Conservation (phyloP, 1,140 invertebrate species). For the Cardiocondyla obscurior region DNA sequence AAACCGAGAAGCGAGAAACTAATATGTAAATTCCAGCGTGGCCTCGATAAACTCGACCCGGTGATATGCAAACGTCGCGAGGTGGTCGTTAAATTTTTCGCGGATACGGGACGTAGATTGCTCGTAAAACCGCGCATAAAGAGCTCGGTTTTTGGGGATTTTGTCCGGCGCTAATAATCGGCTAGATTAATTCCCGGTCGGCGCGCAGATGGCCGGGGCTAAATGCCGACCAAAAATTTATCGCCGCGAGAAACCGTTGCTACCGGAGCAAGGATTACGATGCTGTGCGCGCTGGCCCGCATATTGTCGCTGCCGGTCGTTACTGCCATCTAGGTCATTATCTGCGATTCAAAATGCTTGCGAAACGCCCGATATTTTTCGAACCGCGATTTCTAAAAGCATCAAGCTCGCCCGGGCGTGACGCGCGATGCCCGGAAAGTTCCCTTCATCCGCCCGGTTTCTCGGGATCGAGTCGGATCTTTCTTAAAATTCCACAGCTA, state of each 20-base stretch:
- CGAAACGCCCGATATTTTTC: too few species aligned
- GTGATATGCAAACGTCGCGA: not conserved
- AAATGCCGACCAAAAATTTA: not conserved
- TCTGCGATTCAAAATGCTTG: too few species aligned
- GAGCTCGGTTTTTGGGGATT: not conserved
- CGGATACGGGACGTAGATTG: conserved; percentile 1
- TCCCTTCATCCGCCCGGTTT: too few species aligned
- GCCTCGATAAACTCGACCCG: conserved; percentile 13
- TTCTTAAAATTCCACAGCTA: too few species aligned
- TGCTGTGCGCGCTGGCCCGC: too few species aligned
- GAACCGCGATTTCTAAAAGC: too few species aligned
- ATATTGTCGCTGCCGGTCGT: too few species aligned
- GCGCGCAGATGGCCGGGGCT: not conserved
- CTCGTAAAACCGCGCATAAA: conserved; percentile 39
- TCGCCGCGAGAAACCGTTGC: not conserved
- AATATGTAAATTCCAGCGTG: conserved; percentile 14
- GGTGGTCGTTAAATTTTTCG: not conserved
- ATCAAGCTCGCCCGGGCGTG: too few species aligned
- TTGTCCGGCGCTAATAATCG: conserved; percentile 8
- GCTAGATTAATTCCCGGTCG: not conserved
- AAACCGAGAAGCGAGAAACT: not conserved
- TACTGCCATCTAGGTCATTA: too few species aligned
- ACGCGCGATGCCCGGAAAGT: too few species aligned
- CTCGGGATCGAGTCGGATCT: too few species aligned
- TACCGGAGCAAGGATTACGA: not conserved